phyloP scores from a whole-genome alignment of 2,797 vertebrate species.

The Myotis findleyi region DNA sequence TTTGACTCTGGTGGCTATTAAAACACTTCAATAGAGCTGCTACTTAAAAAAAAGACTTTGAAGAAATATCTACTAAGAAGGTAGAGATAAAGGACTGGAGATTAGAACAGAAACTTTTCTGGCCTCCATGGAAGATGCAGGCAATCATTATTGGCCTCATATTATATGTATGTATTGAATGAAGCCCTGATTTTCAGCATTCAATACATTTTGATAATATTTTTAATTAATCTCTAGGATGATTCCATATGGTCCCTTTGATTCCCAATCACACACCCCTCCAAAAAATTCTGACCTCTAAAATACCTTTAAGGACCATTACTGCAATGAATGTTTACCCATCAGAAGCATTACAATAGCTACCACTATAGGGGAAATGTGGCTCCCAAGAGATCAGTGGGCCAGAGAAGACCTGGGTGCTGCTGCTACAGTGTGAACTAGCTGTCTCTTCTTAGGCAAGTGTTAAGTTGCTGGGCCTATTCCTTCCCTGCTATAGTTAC shows the following conservation, averaged over 20 bases:
- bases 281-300: neutral
- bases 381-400: neutral
- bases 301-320: neutral
- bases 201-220: constrained; percentile 1
- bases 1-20: neutral
- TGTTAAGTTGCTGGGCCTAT: neutral
- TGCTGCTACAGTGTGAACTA: neutral
- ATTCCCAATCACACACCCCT: neutral
- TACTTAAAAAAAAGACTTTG: neutral
- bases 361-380: neutral
- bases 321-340: neutral
- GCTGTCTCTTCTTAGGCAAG: neutral
- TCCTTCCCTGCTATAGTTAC: neutral
- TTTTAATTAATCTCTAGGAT: neutral
- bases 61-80: neutral
- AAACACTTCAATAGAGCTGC: neutral
- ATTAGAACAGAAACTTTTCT: neutral
- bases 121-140: neutral
- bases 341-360: neutral
- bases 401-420: neutral
- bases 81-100: neutral
- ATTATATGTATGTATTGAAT: neutral
- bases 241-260: neutral
- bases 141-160: neutral
- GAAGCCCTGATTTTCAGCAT: neutral